Percentiles rank a stretch among this genome's conserved stretches.
phyloP scores from a whole-genome alignment of 2,797 vertebrate genomes.

The Danionella dracula region DNA sequence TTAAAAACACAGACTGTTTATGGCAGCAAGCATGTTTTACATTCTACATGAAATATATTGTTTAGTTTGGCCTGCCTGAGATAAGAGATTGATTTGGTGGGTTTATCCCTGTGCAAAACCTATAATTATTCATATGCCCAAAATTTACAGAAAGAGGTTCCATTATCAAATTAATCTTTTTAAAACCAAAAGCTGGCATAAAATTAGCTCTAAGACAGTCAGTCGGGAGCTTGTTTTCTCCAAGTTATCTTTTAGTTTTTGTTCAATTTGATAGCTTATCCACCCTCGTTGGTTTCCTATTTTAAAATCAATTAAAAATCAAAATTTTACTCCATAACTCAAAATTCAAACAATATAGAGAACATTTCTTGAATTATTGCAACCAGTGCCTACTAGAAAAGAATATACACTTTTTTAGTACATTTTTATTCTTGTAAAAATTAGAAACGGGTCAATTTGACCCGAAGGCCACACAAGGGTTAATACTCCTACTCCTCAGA shows the following conservation, averaged over 20 bases:
- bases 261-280: conserved; percentile 54
- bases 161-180: conserved; percentile 55
- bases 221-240: conserved; percentile 56
- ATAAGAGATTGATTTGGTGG: conserved; percentile 56
- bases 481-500: no score
- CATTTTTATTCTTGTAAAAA: no score
- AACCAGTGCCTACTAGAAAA: no score
- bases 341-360: no score
- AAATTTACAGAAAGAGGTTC: conserved; percentile 51
- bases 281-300: conserved; percentile 5
- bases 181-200: conserved; percentile 48
- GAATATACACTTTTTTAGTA: no score
- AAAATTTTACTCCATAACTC: no score
- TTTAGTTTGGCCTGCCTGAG: conserved; percentile 63
- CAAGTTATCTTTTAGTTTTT: conserved; percentile 60
- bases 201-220: conserved; percentile 57
- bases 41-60: conserved; percentile 73
- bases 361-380: no score
- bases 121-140: conserved; percentile 65
- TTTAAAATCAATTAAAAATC: no score
- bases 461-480: no score
- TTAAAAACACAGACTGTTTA: conserved; percentile 65
- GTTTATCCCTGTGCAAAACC: conserved; percentile 61
- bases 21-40: conserved; percentile 67
- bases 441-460: no score